Evolutionary conservation across 2,888 invertebrate species (phyloP), one percentile per base, ranked within the genome.

Genomic region (Choristoneura rosaceana): DNA sequence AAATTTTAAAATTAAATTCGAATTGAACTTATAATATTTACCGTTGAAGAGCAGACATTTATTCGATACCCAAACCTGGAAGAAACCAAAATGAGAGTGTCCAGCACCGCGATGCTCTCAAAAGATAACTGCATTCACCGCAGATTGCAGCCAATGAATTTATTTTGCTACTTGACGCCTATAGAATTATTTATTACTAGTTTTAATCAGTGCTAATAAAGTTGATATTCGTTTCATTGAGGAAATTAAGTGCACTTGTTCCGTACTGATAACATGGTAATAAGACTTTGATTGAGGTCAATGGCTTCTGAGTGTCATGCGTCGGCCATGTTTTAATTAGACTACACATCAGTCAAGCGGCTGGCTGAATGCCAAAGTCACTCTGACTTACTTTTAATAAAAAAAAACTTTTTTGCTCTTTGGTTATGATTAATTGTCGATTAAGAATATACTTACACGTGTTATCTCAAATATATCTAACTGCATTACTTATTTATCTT

Each of bases 281-380:
- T 63, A 55, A 61, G 63, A 68, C 71, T 73, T 73, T 73, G 73
- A 73, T 64, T 64, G 68, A 68, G 73, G 73, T 73, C 73, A 59
- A 68, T 69, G 59, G 47, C 73, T 69, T 64, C 47, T 34, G 59
- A 50, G 14, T 73, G 68, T 64, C 68, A 60, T 47, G 68, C 63
- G 59, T 15, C 43, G 7, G 62, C 45, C 70, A 50, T 70, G 41
- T 41, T 61, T 62, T 33, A 73, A 64, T 73, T 64, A 64, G 50
- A 71, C 25, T 25, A 25, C 25, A 25, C 65, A 41, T 70, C 65
- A 66, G 55, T 71, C 64, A 60, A 62, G 61, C 47, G 25, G 43
- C 58, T 67, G 71, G 71, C 67, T 63, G 67, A 62, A 55, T 38
- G 71, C 71, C 71, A 67, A 62, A 71, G 47, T 67, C 66, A 71